Evolutionary conservation across 2,888 invertebrate species (phyloP).

Genomic region (Brachypalpus laphriformis): DNA sequence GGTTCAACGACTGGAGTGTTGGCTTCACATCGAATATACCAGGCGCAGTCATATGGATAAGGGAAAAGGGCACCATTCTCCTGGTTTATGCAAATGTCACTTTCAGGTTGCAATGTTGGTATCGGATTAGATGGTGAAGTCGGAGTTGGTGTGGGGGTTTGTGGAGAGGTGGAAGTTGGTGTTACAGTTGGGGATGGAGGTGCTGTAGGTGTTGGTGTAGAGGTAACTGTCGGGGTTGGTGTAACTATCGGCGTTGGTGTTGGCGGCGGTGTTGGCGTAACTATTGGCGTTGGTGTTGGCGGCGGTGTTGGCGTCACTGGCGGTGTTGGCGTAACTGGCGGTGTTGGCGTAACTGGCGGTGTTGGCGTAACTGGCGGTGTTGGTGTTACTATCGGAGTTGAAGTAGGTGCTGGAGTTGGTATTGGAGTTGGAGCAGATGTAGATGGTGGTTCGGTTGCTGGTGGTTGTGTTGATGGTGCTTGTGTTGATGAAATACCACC

Average conservation of each 20-base stretch:
- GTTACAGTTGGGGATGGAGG: background rate
- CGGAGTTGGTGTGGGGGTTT: slow-evolving; percentile 31
- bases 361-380: background rate
- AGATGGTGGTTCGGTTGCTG: background rate
- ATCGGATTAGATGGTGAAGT: background rate
- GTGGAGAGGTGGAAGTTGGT: slow-evolving; percentile 1
- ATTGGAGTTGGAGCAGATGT: background rate
- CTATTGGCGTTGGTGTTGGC: background rate
- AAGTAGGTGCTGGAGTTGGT: background rate
- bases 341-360: background rate
- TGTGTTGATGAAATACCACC: background rate
- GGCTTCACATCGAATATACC: slow-evolving; percentile 76
- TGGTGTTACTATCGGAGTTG: background rate
- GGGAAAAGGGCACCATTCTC: slow-evolving; percentile 74
- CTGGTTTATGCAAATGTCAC: slow-evolving; percentile 66
- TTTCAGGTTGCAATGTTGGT: slow-evolving; percentile 70
- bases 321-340: background rate
- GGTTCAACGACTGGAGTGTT: slow-evolving; percentile 62
- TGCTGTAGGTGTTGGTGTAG: background rate
- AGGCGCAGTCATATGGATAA: slow-evolving; percentile 76
- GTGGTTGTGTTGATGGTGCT: background rate
- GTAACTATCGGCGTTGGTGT: background rate
- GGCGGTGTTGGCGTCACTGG: background rate
- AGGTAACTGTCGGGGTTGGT: background rate
- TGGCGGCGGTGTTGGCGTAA: background rate